These are phyloP conservation scores for Ardeotis arabs DNA, from an alignment of 2,113 vertebrate species.

Conservation along the genomic window DNA sequence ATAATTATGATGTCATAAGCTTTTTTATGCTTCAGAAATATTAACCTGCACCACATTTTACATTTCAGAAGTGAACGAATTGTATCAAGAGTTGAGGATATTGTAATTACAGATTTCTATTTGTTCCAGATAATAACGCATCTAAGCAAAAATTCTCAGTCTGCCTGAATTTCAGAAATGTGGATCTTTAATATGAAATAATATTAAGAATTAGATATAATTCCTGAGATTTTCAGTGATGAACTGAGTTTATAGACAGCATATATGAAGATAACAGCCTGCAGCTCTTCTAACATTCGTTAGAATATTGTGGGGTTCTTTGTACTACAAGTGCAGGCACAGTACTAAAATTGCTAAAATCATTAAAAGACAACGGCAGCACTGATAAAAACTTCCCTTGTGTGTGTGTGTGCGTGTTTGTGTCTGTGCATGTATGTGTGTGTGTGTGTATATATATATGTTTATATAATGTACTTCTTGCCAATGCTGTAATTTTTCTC, in stretches of 20 bases:
- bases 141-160: neutral
- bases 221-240: neutral
- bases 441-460: neutral
- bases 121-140: neutral
- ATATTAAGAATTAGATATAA: neutral
- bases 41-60: neutral
- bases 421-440: neutral
- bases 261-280: neutral
- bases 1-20: neutral
- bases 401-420: rapidly evolving
- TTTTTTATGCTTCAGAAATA: neutral
- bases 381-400: neutral
- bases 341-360: neutral
- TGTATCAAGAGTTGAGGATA: neutral
- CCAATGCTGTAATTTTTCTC: rapidly evolving
- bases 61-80: neutral
- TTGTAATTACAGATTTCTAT: neutral
- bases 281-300: neutral
- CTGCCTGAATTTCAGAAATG: neutral
- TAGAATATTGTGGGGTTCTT: neutral
- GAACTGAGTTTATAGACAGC: neutral
- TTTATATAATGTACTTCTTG: neutral
- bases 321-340: neutral
- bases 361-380: neutral
- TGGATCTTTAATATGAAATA: neutral